A percentile compares a stretch with the other conserved stretches of the same genome.
phyloP scores from a whole-genome alignment of 2,113 vertebrate genomes.

The Anguilla japonica region DNA sequence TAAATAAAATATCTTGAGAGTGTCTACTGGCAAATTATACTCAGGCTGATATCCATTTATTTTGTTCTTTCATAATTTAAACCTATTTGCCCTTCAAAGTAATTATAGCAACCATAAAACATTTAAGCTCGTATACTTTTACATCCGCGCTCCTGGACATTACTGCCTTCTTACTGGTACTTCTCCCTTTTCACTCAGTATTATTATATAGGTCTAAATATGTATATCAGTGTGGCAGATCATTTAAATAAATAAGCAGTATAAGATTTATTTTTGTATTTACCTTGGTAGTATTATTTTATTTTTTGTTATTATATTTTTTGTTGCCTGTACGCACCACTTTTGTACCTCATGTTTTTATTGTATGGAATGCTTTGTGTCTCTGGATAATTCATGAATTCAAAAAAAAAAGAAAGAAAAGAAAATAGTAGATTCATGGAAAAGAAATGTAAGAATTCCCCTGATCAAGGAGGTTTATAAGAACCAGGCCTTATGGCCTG shows the following conservation, averaged over 20 bases:
- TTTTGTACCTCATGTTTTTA: no score
- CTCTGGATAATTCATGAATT: no score
- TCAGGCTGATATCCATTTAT: neutral
- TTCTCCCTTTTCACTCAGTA: neutral
- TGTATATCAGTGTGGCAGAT: neutral
- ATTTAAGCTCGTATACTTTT: neutral
- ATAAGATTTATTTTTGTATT: no score
- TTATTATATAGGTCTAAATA: neutral
- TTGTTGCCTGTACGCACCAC: neutral
- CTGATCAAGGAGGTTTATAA: no score
- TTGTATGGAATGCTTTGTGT: no score
- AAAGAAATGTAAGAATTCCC: no score
- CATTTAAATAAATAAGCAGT: neutral
- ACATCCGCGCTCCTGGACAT: no score
- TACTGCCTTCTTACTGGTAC: neutral
- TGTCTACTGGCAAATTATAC: neutral
- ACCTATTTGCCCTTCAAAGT: neutral
- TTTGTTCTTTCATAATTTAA: neutral
- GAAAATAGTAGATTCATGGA: no score
- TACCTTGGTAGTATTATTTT: no score
- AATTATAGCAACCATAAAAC: neutral
- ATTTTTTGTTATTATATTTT: neutral
- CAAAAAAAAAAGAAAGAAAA: no score
- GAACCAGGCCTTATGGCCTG: no score
- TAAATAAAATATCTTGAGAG: neutral